A percentile compares a stretch with the other conserved stretches of the same genome.
Conservation (phyloP, 2,113 vertebrate genomes). For the Sclerurus mexicanus region DNA sequence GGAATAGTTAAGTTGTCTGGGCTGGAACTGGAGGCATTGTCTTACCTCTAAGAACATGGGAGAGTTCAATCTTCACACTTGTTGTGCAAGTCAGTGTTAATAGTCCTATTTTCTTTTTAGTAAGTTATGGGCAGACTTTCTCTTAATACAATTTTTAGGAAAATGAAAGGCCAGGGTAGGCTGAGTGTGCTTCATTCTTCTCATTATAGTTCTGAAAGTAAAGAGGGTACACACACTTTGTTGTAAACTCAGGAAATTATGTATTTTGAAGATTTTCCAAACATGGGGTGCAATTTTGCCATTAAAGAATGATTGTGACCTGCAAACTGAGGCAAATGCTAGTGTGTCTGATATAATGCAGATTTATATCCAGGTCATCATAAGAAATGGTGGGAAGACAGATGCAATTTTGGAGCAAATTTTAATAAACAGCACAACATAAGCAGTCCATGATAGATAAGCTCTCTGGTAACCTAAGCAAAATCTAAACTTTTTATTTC, state of each 20-base stretch:
- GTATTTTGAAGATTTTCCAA: neutral
- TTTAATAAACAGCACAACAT: neutral
- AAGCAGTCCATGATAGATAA: neutral
- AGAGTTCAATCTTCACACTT: neutral
- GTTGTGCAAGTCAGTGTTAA: neutral
- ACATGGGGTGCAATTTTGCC: fast-evolving
- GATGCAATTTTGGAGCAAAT: neutral
- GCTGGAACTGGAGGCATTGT: neutral
- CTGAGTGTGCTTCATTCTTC: neutral
- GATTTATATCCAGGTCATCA: neutral
- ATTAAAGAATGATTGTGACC: neutral
- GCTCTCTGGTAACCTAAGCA: neutral
- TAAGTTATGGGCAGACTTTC: neutral
- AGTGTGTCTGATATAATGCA: neutral
- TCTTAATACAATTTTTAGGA: neutral
- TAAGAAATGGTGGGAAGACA: neutral
- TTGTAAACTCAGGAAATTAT: neutral
- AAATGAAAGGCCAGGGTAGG: neutral
- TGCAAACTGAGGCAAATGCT: neutral
- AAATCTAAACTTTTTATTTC: neutral
- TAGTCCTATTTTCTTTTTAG: neutral
- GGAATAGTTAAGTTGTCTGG: neutral
- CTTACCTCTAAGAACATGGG: neutral
- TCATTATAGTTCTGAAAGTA: neutral
- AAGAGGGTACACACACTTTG: neutral